Conservation (phyloP, 2,888 invertebrate species). For the Falcaria lacertinaria region DNA sequence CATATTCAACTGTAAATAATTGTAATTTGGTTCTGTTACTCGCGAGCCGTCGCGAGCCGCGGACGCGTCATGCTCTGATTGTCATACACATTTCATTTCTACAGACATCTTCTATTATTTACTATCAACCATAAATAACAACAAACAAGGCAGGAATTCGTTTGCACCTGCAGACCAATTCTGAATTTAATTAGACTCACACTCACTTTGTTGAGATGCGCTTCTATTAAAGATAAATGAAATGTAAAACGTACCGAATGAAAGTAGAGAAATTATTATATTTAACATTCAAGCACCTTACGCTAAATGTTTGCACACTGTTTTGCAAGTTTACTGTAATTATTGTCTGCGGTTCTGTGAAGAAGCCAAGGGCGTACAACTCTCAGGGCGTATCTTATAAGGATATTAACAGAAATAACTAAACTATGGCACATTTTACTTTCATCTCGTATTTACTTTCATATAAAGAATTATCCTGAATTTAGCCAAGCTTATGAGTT, state of each 20-base stretch:
- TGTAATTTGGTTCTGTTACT: constrained; percentile 69
- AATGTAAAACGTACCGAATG: constrained; percentile 53
- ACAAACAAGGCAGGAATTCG: constrained; percentile 48
- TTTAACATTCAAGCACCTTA: constrained; percentile 25
- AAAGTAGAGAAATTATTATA: constrained; percentile 66
- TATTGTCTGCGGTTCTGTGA: too few species aligned
- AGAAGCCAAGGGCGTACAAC: too few species aligned
- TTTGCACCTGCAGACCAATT: constrained; percentile 29
- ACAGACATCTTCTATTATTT: constrained; percentile 33
- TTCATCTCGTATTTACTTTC: too few species aligned
- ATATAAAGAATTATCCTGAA: background rate
- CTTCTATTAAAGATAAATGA: constrained; percentile 58
- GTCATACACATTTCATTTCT: constrained; percentile 71
- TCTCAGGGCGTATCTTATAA: too few species aligned
- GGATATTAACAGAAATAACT: too few species aligned
- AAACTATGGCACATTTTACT: too few species aligned
- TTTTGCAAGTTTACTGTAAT: too few species aligned
- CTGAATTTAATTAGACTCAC: constrained; percentile 57
- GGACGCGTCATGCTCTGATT: constrained; percentile 68
- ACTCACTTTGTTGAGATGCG: constrained; percentile 46
- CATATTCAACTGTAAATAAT: constrained; percentile 59
- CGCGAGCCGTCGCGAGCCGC: constrained; percentile 50
- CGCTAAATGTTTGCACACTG: background rate
- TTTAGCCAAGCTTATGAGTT: constrained; percentile 7
- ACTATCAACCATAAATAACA: constrained; percentile 49